A percentile compares a stretch with the other conserved stretches of the same genome.
phyloP scores from a whole-genome alignment of 92 coral and sea anemone genomes.

The Palythoa grandis region DNA sequence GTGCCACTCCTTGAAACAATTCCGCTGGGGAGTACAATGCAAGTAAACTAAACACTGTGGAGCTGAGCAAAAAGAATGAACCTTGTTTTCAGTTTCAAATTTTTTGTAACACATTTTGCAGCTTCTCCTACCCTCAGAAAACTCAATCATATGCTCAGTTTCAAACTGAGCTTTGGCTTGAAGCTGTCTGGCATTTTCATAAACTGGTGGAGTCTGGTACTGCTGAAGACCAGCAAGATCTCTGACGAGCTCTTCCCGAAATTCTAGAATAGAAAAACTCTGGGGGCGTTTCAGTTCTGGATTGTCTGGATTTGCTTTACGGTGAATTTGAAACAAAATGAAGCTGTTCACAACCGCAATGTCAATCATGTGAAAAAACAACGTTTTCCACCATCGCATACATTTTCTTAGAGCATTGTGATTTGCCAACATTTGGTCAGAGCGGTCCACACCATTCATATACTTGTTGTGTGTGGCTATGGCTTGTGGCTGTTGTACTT shows the following conservation, averaged over 20 bases:
- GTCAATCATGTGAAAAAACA: constrained; percentile 30
- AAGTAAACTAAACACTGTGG: constrained; percentile 29
- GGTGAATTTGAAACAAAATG: constrained; percentile 28
- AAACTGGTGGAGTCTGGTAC: constrained; percentile 28
- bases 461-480: constrained; percentile 59
- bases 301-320: constrained; percentile 33
- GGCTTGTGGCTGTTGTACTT: constrained; percentile 63
- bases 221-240: constrained; percentile 42
- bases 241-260: constrained; percentile 31
- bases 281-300: constrained; percentile 21
- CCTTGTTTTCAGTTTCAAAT: constrained; percentile 24
- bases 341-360: constrained; percentile 31
- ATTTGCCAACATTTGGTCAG: constrained; percentile 23
- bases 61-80: constrained; percentile 32
- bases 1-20: constrained; percentile 37
- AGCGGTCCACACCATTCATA: constrained; percentile 53
- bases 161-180: constrained; percentile 19
- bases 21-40: constrained; percentile 2
- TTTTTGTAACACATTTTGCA: constrained; percentile 25
- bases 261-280: constrained; percentile 27
- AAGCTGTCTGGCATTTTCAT: constrained; percentile 26
- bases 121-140: constrained; percentile 26
- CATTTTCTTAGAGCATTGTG: constrained; percentile 42
- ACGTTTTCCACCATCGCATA: constrained; percentile 53
- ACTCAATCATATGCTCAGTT: constrained; percentile 36